Base-by-base conservation (phyloP, 2,888 invertebrate species). In the Ectemnius continuus region DNA sequence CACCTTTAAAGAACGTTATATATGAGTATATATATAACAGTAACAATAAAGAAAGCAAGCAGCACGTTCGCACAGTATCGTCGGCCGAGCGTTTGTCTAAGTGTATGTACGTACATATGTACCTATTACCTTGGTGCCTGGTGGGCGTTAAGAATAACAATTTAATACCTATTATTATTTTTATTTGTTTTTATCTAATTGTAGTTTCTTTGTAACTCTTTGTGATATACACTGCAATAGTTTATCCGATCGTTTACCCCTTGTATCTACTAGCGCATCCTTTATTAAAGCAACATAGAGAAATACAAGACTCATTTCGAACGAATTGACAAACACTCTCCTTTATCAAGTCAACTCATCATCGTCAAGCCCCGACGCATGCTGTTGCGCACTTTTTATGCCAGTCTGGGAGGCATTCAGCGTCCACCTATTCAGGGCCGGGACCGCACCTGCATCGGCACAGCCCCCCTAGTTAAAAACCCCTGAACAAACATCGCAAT, bases 161-260 rank as follows among this genome's bases (percentile, higher is more conserved):
- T 80, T 85, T 83, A 83, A 85, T 85, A 82, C 81, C 82, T 84
- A 88, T 86, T 85, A 88, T 86, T 87, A 89, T 87, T 86, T 86
- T 87, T 88, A 88, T 88, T 89, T 87, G 88, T 90, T 90, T 90
- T 90, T 89, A 89, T 88, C 87, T 89, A 90, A 89, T 89, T 88
- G 87, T 90, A 90, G 89, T 89, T 89, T 90, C 90, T 88, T 90
- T 90, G 90, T 90, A 90, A 90, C 88, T 89, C 86, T 89, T 89
- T 90, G 90, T 90, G 90, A 90, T 90, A 89, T 89, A 90, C 88
- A 90, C 89, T 90, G 90, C 90, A 90, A 90, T 90, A 90, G 90
- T 90, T 88, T 89, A 88, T 84, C 85, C 85, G 86, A 89, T 83
- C 86, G 85, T 88, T 84, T 86, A 86, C 88, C 87, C 89, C 86